Percentiles rank a stretch among this genome's conserved stretches.
phyloP scores from a whole-genome alignment of 1,140 invertebrate species.

The Drosophila pruinosa region DNA sequence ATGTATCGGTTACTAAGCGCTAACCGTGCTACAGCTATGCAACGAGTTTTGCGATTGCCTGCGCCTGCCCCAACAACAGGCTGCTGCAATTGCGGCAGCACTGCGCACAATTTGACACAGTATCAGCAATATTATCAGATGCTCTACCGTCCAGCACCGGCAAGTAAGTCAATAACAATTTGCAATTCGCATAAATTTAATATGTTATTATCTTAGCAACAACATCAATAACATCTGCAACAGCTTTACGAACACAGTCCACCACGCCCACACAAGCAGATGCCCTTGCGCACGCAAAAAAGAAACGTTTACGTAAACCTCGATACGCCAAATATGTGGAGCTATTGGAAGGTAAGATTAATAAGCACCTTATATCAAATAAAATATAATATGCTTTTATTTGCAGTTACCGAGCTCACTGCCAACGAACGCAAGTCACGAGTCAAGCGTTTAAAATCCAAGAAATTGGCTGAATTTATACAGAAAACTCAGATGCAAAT shows the following conservation, averaged over 20 bases:
- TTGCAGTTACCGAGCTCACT: constrained; percentile 85
- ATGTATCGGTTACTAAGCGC: constrained; percentile 68
- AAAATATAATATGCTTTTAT: background rate
- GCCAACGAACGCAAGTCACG: constrained; percentile 86
- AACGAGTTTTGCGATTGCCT: constrained; percentile 45
- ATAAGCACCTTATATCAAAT: background rate
- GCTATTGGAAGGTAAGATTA: constrained; percentile 62
- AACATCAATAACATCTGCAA: constrained; percentile 5
- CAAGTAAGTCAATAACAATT: constrained; percentile 45
- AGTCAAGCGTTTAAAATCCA: constrained; percentile 86
- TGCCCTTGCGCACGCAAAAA: constrained; percentile 51
- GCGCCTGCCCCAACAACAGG: constrained; percentile 37
- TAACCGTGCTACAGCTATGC: constrained; percentile 51
- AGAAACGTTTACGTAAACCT: constrained; percentile 67
- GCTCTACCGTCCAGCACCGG: constrained; percentile 61
- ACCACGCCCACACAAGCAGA: constrained; percentile 64
- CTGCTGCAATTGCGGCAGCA: constrained; percentile 44
- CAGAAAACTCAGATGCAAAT: constrained; percentile 84
- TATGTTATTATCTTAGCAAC: background rate
- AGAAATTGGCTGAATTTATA: constrained; percentile 86
- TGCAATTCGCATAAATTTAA: background rate
- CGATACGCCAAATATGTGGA: constrained; percentile 79
- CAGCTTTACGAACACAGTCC: constrained; percentile 45
- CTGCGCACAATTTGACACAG: constrained; percentile 54
- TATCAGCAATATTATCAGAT: constrained; percentile 79